Percentiles rank a stretch among this genome's conserved stretches.
phyloP scores from a whole-genome alignment of 2,888 invertebrate species.

The Cryptocephalus moraei region DNA sequence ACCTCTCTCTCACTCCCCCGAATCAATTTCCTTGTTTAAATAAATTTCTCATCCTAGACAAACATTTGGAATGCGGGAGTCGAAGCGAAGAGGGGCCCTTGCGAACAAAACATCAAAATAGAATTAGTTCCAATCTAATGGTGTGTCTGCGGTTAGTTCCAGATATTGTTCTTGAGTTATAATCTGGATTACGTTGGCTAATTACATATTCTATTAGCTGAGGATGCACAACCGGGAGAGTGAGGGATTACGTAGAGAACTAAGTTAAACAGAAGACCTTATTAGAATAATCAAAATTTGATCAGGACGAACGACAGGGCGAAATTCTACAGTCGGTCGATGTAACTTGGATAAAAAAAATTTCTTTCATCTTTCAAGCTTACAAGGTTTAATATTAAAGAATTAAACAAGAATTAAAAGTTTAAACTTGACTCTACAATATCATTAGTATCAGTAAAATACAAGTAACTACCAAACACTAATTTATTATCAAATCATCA shows the following conservation, averaged over 20 bases:
- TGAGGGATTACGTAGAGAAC: not conserved
- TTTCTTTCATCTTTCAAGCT: no score
- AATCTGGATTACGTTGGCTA: conserved; percentile 31
- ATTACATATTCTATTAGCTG: conserved; percentile 28
- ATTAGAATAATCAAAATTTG: no score
- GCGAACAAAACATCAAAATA: not conserved
- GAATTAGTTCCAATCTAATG: conserved; percentile 6
- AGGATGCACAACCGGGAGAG: conserved; percentile 6
- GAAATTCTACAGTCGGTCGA: no score
- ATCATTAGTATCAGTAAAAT: no score
- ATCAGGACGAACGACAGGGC: no score
- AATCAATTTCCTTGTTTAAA: conserved; percentile 7
- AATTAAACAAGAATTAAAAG: no score
- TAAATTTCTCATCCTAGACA: conserved; percentile 1
- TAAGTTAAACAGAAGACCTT: no score
- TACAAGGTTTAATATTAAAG: no score
- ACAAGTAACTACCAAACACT: no score
- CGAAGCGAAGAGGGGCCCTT: not conserved
- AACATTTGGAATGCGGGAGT: conserved; percentile 1
- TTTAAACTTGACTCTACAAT: no score
- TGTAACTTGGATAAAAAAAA: no score
- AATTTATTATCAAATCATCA: no score
- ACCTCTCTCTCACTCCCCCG: not conserved
- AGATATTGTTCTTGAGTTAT: conserved; percentile 21
- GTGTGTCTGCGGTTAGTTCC: not conserved